Evolutionary conservation across 2,113 vertebrate genomes (phyloP), one percentile per base, ranked within the genome.

Genomic region (Poecile atricapillus): DNA sequence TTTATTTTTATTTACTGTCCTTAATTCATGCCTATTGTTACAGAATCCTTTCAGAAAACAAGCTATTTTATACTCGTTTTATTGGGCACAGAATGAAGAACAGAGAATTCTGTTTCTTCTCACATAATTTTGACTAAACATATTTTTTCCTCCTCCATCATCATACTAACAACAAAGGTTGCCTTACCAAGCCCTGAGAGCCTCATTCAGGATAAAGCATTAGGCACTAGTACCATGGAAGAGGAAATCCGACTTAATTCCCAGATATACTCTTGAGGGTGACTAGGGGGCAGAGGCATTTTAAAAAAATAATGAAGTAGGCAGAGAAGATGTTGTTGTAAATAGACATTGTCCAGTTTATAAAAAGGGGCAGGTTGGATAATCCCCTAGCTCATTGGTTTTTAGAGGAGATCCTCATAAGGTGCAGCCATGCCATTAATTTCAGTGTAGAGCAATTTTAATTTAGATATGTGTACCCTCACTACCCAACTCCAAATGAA

Each of bases 41-140:
- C 5, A 17, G 7, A 13, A 58, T 15, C 7, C 20, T 80, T 93
- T n/a, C 23, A 83, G 18, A 30, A 90, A 93, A 70, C 13, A 83
- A 64, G 3, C 2, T 56, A 16, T 80, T 88, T 58, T 74, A 35
- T 19, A 69, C 22, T 50, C 0, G 0, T 62, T 90, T 77, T 62
- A 77, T 1, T 35, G 16, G 73, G 11, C 0, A 1, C 15, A 68
- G 37, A 80, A 41, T 0, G 1, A 76, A 79, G 25, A 82, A 60
- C 4, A 21, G 28, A 47, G 28, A 88, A 56, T 21, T 80, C 31
- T 44, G 1, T 49, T 65, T 86, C 41, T 93, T 77, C 25, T 71
- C 37, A 46, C 3, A 11, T 16, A 37, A 62, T 33, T 94, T 71
- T 2, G 28, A 55, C 10, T 24, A 82, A 89, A 22, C 11, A 13